These are phyloP conservation scores for Charanyca ferruginea DNA, from an alignment of 2,888 invertebrate genomes.

Conservation along the genomic window DNA sequence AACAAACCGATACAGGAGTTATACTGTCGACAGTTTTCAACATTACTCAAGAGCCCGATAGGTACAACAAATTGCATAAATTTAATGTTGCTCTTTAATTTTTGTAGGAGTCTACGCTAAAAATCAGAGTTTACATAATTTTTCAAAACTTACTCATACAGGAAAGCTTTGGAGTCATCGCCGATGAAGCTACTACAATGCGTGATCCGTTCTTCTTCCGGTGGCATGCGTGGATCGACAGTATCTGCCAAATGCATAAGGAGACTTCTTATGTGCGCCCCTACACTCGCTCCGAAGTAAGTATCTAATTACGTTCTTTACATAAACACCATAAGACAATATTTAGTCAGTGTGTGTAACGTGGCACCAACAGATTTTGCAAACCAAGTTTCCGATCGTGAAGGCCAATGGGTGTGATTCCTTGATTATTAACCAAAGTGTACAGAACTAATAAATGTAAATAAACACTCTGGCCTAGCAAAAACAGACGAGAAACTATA, in stretches of 20 bases:
- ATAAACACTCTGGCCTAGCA: no score
- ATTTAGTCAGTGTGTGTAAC: neutral
- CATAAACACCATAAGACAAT: neutral
- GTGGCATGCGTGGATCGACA: constrained; percentile 95
- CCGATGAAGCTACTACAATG: constrained; percentile 96
- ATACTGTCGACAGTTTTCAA: neutral
- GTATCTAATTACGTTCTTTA: neutral
- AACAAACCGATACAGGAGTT: neutral
- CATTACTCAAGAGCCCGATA: neutral
- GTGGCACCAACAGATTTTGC: neutral
- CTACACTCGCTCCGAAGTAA: constrained; percentile 84
- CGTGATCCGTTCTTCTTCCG: constrained; percentile 96
- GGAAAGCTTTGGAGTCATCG: constrained; percentile 95
- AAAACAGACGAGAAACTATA: neutral
- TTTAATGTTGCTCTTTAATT: constrained; percentile 16
- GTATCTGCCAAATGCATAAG: constrained; percentile 94
- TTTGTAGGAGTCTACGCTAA: neutral
- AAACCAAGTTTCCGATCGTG: no score
- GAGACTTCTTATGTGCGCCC: constrained; percentile 80
- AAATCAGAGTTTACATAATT: neutral
- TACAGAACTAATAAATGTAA: no score
- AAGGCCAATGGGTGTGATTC: no score
- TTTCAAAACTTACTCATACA: constrained; percentile 69
- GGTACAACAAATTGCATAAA: neutral
- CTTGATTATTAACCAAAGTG: neutral